A percentile compares a stretch with the other conserved stretches of the same genome.
These are phyloP conservation scores for Lepidotrigona ventralis DNA, from an alignment of 1,140 invertebrate species.

Conservation along the genomic window DNA sequence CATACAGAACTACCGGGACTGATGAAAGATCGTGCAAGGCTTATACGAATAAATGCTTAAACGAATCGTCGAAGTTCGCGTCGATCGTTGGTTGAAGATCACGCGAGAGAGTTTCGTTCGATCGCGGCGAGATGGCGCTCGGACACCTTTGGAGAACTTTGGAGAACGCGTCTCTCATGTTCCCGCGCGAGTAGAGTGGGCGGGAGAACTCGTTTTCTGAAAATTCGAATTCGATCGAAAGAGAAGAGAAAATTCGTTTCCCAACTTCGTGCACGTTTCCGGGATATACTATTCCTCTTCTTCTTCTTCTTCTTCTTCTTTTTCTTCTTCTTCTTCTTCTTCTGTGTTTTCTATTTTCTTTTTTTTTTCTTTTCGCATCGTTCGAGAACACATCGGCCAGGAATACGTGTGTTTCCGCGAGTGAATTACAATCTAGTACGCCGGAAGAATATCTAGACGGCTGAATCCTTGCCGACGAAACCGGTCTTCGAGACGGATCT, in stretches of 20 bases:
- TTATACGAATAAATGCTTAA: constrained; percentile 11
- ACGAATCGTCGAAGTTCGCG: too few species aligned
- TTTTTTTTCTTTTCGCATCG: constrained; percentile 20
- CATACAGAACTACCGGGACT: background rate
- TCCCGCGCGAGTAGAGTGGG: background rate
- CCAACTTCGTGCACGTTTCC: too few species aligned
- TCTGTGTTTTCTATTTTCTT: too few species aligned
- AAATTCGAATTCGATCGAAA: background rate
- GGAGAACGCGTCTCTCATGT: background rate
- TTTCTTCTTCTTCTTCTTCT: too few species aligned
- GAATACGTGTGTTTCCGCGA: constrained; percentile 40
- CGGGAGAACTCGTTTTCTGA: background rate
- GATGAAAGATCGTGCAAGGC: constrained; percentile 22
- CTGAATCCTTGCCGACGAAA: constrained; percentile 91
- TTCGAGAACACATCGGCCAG: constrained; percentile 61
- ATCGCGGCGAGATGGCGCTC: constrained; percentile 24
- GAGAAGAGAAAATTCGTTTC: constrained; percentile 3
- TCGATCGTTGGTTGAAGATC: background rate
- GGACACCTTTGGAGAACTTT: too few species aligned
- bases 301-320: too few species aligned
- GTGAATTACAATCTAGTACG: constrained; percentile 80
- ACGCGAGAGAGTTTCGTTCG: background rate
- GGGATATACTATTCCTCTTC: background rate
- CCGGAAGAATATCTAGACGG: constrained; percentile 85
- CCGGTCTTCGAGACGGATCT: constrained; percentile 89